Percentiles rank a stretch among this genome's conserved stretches.
phyloP scores from a whole-genome alignment of 2,797 vertebrate genomes.

The Xenops minutus region DNA sequence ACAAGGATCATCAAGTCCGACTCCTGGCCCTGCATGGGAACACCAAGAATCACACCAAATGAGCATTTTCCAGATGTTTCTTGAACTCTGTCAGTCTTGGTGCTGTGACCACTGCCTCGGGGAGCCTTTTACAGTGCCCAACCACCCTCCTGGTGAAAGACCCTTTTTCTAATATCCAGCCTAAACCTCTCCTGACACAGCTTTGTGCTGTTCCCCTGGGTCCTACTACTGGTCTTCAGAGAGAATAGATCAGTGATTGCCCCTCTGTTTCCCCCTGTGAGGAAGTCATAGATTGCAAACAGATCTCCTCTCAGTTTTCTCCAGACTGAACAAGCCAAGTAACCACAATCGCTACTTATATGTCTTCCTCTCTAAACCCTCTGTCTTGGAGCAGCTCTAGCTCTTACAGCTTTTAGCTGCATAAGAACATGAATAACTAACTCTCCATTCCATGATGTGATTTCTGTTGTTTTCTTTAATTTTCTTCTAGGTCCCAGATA shows the following conservation, averaged over 20 bases:
- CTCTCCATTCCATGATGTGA: accelerated
- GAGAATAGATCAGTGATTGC: neutral
- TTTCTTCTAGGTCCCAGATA: neutral
- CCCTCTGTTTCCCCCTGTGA: neutral
- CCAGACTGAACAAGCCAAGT: neutral
- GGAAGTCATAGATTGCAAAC: neutral
- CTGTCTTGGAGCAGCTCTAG: neutral
- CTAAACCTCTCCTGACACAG: accelerated
- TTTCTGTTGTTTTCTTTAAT: neutral
- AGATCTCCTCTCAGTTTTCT: neutral
- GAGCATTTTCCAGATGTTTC: neutral
- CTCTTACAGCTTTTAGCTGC: neutral
- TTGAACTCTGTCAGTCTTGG: neutral
- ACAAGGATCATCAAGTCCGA: neutral
- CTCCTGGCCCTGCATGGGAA: neutral
- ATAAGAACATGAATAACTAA: neutral
- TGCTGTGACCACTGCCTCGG: neutral
- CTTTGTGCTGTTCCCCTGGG: neutral
- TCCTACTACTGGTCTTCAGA: neutral
- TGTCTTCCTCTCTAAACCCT: neutral
- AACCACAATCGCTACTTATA: accelerated
- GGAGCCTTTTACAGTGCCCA: neutral
- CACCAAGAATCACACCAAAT: no score
- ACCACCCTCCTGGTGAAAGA: neutral
- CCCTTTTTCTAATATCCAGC: neutral